Conservation (phyloP, 2,113 vertebrate species). For the Perca schrenkii region DNA sequence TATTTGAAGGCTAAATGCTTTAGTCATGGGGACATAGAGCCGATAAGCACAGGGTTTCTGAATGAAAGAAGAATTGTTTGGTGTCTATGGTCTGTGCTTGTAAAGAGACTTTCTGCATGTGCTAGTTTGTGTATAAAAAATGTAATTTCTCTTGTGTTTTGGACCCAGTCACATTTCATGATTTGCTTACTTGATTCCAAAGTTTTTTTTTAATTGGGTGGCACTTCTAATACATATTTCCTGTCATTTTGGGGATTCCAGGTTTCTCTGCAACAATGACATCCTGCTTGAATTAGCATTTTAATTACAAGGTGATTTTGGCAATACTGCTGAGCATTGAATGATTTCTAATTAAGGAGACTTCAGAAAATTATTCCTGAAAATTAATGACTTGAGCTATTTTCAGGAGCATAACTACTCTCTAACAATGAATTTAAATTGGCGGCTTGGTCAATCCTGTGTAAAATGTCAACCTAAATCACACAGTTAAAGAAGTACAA, state of each 20-base stretch:
- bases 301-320: constrained; percentile 77
- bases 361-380: constrained; percentile 64
- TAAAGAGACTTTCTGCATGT: background rate
- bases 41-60: constrained; percentile 12
- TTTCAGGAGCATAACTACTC: constrained; percentile 28
- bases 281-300: constrained; percentile 73
- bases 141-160: constrained; percentile 15
- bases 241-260: constrained; percentile 46
- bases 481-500: constrained; percentile 21
- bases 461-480: constrained; percentile 36
- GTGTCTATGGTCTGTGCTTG: background rate
- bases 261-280: constrained; percentile 67
- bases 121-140: constrained; percentile 26
- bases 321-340: constrained; percentile 70
- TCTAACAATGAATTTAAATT: constrained; percentile 43
- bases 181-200: constrained; percentile 35
- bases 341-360: constrained; percentile 76
- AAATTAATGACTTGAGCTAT: constrained; percentile 47
- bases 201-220: constrained; percentile 32
- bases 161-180: constrained; percentile 12
- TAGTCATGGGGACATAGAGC: constrained; percentile 22
- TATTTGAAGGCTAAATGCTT: constrained; percentile 20
- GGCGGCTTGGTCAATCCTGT: constrained; percentile 18
- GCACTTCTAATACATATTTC: constrained; percentile 41
- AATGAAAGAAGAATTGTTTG: constrained; percentile 14